A percentile compares a stretch with the other conserved stretches of the same genome.
phyloP scores from a whole-genome alignment of 1,140 invertebrate species.

The Hestina assimilis region DNA sequence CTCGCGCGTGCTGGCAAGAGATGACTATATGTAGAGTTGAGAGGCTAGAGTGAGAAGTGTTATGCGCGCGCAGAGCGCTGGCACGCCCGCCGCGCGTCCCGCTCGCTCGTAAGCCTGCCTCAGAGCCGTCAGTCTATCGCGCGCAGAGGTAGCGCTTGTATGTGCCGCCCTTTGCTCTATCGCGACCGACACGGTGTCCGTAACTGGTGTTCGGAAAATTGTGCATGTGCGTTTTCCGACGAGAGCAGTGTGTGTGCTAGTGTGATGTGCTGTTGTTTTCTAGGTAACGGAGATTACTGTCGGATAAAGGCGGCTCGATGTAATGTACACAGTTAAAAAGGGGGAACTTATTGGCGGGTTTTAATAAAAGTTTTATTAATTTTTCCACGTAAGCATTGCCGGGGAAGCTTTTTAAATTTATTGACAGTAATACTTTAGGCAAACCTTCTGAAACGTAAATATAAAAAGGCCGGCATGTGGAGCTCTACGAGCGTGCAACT shows the following conservation, averaged over 20 bases:
- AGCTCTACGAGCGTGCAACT: conserved; percentile 35
- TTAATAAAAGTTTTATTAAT: conserved; percentile 26
- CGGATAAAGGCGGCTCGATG: conserved; percentile 56
- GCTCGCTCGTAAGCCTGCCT: conserved; percentile 57
- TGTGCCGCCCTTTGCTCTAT: conserved; percentile 61
- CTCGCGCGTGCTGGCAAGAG: conserved; percentile 58
- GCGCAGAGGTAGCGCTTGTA: conserved; percentile 65
- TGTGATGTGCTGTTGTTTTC: conserved; percentile 77
- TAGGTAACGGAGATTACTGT: conserved; percentile 68
- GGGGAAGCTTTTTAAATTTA: neutral
- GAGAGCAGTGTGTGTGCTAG: conserved; percentile 72
- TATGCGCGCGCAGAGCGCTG: conserved; percentile 66
- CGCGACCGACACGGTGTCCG: conserved; percentile 73
- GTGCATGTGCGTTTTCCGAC: conserved; percentile 77
- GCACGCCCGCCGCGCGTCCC: conserved; percentile 74
- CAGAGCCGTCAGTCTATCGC: conserved; percentile 68
- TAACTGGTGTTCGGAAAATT: conserved; percentile 75
- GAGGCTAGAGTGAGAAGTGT: conserved; percentile 48
- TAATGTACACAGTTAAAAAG: conserved; percentile 20
- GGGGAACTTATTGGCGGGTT: conserved; percentile 22
- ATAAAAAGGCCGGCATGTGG: conserved; percentile 14
- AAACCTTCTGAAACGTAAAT: conserved; percentile 3
- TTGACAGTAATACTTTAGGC: conserved; percentile 2
- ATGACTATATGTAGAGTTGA: conserved; percentile 41
- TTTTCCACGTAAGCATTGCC: conserved; percentile 3